Base-by-base conservation (phyloP, 2,888 invertebrate species). In the Parnassius orleans region DNA sequence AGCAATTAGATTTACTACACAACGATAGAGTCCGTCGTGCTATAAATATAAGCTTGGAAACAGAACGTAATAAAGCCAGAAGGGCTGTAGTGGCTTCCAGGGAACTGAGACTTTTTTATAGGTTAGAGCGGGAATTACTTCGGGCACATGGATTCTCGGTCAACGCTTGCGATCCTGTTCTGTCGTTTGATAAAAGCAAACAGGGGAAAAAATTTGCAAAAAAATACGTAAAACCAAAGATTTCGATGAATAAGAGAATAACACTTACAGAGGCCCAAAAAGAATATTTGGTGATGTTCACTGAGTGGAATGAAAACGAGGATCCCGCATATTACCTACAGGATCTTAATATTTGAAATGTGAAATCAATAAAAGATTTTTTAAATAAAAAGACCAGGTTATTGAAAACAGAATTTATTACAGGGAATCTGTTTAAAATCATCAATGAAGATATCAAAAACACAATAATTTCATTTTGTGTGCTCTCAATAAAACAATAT, bases 1-100 rank as follows among this genome's bases (percentile, higher is more conserved):
- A 92, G 60, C 78, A 86, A 62, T 78, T 95, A 66, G 95, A 95
- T 69, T 83, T 81, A 60, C 73, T 94, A 66, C 92, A 93, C 1
- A 86, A 86, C 64, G 86, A 90, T 9, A 83, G 92, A 65, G 93
- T 95, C 1, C 84, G 86, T 55, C 70, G 71, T 61, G 92, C 93
- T 53, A 89, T 94, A 72, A 83, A 77, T 53, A 90, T 92, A 63
- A 93, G 88, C 63, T 89, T 93, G 65, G 78, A 82, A 12, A 86
- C 87, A 58, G 93, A 94, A 72, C 83, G 86, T 48, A 81, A 75
- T 58, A 87, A 90, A 61, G 86, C 92, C 77, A 90, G 82, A 65
- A 86, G 85, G 61, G 94, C 94, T 0, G 86, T 92, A 61, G 80
- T 87, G 24, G 95, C 95, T 3, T 89, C 93, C 2, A 90, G 84